Evolutionary conservation across 2,113 vertebrate species (phyloP).

Genomic region (Sylvicapra grimmia): DNA sequence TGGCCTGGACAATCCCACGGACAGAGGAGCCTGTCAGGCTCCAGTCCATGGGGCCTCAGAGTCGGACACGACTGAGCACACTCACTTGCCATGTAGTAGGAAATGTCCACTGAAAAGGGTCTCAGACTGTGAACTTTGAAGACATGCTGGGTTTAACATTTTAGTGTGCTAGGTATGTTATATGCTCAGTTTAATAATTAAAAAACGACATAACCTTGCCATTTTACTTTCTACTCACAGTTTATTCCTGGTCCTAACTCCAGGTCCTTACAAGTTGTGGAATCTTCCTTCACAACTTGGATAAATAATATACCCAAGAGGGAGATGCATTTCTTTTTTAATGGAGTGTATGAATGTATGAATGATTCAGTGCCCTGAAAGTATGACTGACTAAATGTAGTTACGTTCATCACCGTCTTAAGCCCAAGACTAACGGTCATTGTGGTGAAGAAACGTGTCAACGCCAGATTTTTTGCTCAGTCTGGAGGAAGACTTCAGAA

Average conservation of each 20-base stretch:
- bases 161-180: not conserved
- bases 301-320: not conserved
- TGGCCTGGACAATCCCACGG: not conserved
- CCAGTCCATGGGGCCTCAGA: not conserved
- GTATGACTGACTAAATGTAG: not conserved
- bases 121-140: not conserved
- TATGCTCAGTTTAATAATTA: not conserved
- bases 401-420: not conserved
- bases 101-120: not conserved
- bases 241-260: not conserved
- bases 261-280: not conserved
- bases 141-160: not conserved
- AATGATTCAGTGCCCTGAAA: not conserved
- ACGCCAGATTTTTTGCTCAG: conserved; percentile 86
- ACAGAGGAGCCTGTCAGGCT: not conserved
- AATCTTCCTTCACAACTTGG: not conserved
- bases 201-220: too few species aligned
- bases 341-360: not conserved
- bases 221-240: not conserved
- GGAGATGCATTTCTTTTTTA: not conserved
- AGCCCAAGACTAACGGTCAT: conserved; percentile 92
- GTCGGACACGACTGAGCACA: not conserved
- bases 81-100: not conserved
- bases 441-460: conserved; percentile 94
- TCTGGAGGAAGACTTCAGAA: conserved; percentile 82